These are phyloP conservation scores for Tragelaphus strepsiceros DNA, from an alignment of 2,113 vertebrate genomes.

Conservation along the genomic window DNA sequence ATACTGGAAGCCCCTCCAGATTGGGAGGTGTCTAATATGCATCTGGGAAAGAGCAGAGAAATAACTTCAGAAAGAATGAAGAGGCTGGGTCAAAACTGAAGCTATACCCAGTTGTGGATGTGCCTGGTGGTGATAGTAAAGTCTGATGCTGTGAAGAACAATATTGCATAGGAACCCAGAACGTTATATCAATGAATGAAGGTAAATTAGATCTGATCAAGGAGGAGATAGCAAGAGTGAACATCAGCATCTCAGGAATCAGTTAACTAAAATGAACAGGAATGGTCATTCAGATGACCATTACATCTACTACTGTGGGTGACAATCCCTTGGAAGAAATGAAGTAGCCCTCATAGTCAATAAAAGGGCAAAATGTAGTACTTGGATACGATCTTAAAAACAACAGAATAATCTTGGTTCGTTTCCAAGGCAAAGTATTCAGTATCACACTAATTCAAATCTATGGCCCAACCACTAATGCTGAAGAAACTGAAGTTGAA, in stretches of 20 bases:
- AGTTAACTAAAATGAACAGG: not conserved
- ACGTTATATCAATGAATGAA: not conserved
- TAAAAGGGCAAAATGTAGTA: not conserved
- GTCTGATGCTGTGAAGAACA: not conserved
- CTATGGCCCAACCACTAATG: not conserved
- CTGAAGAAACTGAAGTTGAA: not conserved
- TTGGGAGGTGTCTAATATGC: not conserved
- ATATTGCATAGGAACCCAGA: not conserved
- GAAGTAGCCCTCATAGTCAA: not conserved
- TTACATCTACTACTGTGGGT: not conserved
- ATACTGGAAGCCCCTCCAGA: not conserved
- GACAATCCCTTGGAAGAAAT: not conserved
- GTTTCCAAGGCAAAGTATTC: not conserved
- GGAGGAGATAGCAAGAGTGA: not conserved
- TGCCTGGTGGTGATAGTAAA: not conserved
- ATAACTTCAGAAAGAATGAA: not conserved
- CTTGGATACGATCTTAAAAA: not conserved
- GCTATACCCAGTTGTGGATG: not conserved
- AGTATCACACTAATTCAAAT: not conserved
- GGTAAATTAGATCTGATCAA: not conserved
- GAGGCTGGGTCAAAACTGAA: not conserved
- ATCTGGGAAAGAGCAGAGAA: not conserved
- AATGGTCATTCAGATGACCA: not conserved
- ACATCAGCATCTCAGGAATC: not conserved
- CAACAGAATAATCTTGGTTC: not conserved